phyloP scores from a whole-genome alignment of 2,797 vertebrate genomes.

The Gambelia wislizenii region DNA sequence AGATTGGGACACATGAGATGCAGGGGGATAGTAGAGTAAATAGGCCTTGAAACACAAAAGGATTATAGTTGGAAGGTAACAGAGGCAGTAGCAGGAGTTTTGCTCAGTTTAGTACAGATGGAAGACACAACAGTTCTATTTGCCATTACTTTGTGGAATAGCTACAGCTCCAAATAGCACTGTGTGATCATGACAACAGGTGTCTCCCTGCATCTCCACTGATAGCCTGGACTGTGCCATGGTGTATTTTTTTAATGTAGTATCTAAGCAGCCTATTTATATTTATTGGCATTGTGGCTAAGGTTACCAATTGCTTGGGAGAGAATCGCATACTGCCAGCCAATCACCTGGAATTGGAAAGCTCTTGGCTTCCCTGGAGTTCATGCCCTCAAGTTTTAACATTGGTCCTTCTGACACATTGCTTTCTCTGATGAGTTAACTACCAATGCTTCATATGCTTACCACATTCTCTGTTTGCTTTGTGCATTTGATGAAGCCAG shows the following conservation, averaged over 20 bases:
- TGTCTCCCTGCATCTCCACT: conserved; percentile 51
- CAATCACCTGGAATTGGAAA: conserved; percentile 67
- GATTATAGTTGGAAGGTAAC: background rate
- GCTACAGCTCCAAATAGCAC: background rate
- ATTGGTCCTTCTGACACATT: conserved; percentile 5
- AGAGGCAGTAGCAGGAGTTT: background rate
- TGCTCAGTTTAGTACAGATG: background rate
- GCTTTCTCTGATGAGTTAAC: background rate
- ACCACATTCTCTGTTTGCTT: background rate
- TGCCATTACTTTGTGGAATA: background rate
- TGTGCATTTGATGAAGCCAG: background rate
- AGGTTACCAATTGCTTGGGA: conserved; percentile 56
- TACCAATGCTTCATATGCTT: background rate
- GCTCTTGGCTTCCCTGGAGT: conserved; percentile 46
- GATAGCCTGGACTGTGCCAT: conserved; percentile 66
- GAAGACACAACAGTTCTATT: background rate
- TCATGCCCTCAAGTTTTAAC: conserved; percentile 20
- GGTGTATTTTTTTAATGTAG: conserved; percentile 64
- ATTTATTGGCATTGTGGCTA: conserved; percentile 64
- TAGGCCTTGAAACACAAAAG: background rate
- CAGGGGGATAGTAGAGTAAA: background rate
- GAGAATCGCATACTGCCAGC: conserved; percentile 61
- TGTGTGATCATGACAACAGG: conserved; percentile 63
- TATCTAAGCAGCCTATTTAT: conserved; percentile 69
- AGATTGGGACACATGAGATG: background rate